Evolutionary conservation across 2,113 vertebrate genomes (phyloP).

Genomic region (Bettongia penicillata): DNA sequence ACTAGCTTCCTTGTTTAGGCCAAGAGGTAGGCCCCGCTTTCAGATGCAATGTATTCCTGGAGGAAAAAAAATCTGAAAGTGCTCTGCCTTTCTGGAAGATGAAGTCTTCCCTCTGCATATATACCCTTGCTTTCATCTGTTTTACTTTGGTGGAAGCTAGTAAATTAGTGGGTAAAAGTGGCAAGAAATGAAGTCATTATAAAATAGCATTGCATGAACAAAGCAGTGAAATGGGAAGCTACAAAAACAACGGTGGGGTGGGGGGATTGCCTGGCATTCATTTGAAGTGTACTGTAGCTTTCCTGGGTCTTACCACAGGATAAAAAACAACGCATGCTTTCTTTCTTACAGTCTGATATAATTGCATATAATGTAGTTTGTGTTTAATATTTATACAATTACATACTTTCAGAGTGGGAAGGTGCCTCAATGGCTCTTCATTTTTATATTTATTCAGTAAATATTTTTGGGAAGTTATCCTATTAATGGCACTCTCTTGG

Average conservation of each 20-base stretch:
- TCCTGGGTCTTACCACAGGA: not conserved
- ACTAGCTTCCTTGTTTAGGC: not conserved
- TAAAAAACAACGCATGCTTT: not conserved
- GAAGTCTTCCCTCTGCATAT: not conserved
- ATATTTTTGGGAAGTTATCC: not conserved
- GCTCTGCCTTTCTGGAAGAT: not conserved
- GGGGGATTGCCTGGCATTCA: not conserved
- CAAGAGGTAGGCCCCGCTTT: not conserved
- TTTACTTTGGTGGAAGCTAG: not conserved
- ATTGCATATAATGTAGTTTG: not conserved
- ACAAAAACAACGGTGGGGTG: not conserved
- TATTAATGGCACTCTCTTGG: not conserved
- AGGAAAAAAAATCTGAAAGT: not conserved
- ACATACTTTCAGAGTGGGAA: not conserved
- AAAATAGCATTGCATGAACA: not conserved
- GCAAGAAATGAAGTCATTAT: conserved; percentile 24
- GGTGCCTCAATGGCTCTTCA: not conserved
- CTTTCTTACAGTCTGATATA: not conserved
- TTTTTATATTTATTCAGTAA: not conserved
- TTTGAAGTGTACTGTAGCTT: not conserved
- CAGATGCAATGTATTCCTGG: not conserved
- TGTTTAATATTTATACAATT: not conserved
- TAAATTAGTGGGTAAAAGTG: conserved; percentile 3
- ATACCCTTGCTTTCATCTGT: conserved; percentile 4
- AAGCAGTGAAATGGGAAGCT: not conserved